Evolutionary conservation across 2,113 vertebrate genomes (phyloP).

Genomic region (Gambusia affinis): DNA sequence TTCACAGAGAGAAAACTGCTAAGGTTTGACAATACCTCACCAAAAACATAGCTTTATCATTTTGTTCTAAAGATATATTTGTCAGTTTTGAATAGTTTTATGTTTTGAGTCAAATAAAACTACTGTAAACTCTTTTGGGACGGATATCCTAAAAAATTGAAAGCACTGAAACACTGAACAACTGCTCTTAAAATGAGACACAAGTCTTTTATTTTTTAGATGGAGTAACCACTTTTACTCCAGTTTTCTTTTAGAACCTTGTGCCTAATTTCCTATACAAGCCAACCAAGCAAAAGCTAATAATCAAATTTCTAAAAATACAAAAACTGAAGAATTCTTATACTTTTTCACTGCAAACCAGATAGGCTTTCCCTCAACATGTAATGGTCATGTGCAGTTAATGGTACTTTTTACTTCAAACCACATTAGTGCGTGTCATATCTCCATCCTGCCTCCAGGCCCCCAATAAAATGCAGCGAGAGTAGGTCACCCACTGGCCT

Average conservation of each 20-base stretch:
- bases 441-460: constrained; percentile 51
- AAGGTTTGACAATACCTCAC: not conserved
- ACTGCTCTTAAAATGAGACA: not conserved
- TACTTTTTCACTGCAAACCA: not conserved
- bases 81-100: not conserved
- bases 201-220: too few species aligned
- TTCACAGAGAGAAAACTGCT: not conserved
- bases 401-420: constrained; percentile 58
- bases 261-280: not conserved
- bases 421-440: constrained; percentile 59
- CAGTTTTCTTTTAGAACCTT: not conserved
- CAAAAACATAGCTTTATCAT: not conserved
- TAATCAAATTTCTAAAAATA: not conserved
- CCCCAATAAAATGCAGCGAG: constrained; percentile 61
- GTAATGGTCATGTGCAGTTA: constrained; percentile 46
- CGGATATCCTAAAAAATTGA: not conserved
- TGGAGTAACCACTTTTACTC: not conserved
- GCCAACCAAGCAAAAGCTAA: not conserved
- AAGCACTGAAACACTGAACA: not conserved
- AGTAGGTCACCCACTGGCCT: constrained; percentile 57
- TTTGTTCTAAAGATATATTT: not conserved
- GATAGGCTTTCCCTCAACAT: not conserved
- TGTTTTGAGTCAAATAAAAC: not conserved
- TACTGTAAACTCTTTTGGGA: not conserved
- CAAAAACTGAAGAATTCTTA: not conserved